Conservation (phyloP, 2,888 invertebrate genomes). For the Hirudinaria manillensis region DNA sequence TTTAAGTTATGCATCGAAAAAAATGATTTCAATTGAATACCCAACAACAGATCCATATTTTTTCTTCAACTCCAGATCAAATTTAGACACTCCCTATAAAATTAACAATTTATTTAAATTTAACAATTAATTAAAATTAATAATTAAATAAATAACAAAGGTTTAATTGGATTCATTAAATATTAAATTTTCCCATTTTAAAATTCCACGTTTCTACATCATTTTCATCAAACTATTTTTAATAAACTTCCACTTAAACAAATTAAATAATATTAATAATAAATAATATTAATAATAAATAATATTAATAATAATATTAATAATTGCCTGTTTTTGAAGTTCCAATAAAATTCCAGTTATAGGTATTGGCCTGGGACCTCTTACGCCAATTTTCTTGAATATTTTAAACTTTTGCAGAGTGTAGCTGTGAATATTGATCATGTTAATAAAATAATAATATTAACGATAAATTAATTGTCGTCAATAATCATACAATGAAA, state of each 20-base stretch:
- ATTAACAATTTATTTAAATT: neutral
- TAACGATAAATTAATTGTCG: neutral
- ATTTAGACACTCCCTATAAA: conserved; percentile 18
- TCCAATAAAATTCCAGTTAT: conserved; percentile 3
- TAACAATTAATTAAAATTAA: too few species aligned
- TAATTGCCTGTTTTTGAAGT: conserved; percentile 4
- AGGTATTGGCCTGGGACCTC: conserved; percentile 13
- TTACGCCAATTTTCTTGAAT: conserved; percentile 23
- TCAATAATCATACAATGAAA: neutral
- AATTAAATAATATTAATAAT: neutral
- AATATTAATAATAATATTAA: neutral
- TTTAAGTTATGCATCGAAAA: neutral
- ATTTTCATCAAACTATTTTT: neutral
- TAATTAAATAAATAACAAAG: too few species aligned
- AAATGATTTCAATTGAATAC: neutral
- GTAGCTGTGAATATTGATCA: neutral
- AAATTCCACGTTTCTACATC: neutral
- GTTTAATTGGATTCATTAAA: neutral
- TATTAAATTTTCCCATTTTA: neutral
- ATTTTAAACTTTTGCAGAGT: neutral
- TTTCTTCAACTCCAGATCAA: conserved; percentile 20
- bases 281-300: neutral
- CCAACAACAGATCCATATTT: conserved; percentile 27
- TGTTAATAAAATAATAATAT: neutral
- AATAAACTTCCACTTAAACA: neutral